phyloP scores from a whole-genome alignment of 2,113 vertebrate species.

The Galemys pyrenaicus region DNA sequence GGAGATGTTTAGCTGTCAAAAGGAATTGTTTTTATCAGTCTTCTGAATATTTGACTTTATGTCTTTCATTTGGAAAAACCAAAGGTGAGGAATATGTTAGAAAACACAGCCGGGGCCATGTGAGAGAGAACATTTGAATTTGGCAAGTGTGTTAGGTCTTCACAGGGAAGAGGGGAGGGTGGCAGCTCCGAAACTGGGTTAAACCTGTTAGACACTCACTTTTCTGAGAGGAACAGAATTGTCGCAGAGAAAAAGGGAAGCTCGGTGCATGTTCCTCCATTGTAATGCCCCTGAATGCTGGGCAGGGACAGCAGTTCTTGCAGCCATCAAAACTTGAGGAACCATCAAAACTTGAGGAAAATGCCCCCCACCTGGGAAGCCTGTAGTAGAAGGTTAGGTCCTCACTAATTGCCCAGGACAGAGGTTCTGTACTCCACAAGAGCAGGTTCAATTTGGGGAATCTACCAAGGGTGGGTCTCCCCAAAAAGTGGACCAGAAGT shows the following conservation, averaged over 20 bases:
- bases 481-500: rapidly evolving
- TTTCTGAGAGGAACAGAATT: not conserved
- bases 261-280: too few species aligned
- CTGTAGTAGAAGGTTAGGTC: not conserved
- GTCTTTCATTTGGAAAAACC: not conserved
- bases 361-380: too few species aligned
- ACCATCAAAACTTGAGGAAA: not conserved
- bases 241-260: not conserved
- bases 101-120: not conserved
- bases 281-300: not conserved
- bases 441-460: not conserved
- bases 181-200: not conserved
- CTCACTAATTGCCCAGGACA: not conserved
- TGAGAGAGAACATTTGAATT: not conserved
- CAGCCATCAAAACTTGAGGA: not conserved
- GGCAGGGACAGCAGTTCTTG: not conserved
- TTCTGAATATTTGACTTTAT: not conserved
- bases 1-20: not conserved
- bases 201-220: not conserved
- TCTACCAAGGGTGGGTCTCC: not conserved
- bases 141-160: not conserved
- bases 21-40: not conserved
- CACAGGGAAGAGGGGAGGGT: not conserved
- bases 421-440: not conserved
- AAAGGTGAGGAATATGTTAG: not conserved